Conservation (phyloP, 2,113 vertebrate genomes). For the Microtus oregoni region DNA sequence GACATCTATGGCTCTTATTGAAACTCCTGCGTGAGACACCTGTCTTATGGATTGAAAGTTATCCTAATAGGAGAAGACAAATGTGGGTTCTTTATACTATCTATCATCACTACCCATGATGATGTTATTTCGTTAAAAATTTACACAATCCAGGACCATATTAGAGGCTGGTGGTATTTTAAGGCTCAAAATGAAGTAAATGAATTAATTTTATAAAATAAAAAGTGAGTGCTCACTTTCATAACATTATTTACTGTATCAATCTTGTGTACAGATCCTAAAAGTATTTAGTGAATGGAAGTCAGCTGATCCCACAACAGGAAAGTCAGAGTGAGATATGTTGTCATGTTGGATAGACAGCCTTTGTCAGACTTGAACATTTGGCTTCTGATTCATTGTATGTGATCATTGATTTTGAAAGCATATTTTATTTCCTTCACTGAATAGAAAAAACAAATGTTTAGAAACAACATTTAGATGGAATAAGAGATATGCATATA, state of each 20-base stretch:
- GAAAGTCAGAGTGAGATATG: not conserved
- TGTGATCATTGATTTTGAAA: not conserved
- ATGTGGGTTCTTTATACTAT: not conserved
- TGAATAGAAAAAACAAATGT: not conserved
- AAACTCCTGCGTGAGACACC: not conserved
- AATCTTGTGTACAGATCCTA: not conserved
- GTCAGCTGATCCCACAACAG: not conserved
- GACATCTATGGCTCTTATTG: not conserved
- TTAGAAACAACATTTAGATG: not conserved
- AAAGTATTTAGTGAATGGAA: not conserved
- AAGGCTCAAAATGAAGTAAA: not conserved
- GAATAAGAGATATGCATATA: not conserved
- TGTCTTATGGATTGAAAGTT: not conserved
- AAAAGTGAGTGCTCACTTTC: accelerated
- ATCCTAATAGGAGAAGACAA: not conserved
- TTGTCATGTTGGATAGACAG: accelerated
- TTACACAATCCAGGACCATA: not conserved
- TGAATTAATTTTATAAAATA: not conserved
- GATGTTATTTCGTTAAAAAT: not conserved
- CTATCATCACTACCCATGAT: accelerated
- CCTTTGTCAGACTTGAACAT: not conserved
- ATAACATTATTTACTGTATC: not conserved
- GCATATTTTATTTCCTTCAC: not conserved
- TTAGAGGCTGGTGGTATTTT: not conserved
- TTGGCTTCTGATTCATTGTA: accelerated